Conservation (phyloP, 2,888 invertebrate genomes). For the Silvanus unidentatus region DNA sequence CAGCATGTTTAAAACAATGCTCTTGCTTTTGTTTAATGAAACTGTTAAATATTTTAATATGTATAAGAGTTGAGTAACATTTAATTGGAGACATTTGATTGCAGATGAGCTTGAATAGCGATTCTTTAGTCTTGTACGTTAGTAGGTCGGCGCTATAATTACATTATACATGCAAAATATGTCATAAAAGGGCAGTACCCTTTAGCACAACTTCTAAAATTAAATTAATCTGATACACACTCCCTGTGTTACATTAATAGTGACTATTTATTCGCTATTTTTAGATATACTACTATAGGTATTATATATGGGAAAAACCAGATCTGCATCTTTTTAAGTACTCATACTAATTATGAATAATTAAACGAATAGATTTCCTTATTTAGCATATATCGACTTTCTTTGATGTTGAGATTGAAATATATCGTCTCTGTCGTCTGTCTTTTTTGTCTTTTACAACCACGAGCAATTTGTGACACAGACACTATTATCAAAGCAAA, state of each 20-base stretch:
- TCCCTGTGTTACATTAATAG: conserved; percentile 4
- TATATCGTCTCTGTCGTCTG: no score
- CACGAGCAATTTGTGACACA: no score
- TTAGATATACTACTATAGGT: no score
- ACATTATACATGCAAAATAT: conserved; percentile 6
- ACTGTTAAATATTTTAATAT: conserved; percentile 6
- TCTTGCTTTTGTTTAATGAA: conserved; percentile 1
- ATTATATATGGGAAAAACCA: no score
- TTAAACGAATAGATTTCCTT: no score
- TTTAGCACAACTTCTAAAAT: conserved; percentile 20
- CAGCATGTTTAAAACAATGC: conserved; percentile 1
- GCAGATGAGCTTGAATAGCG: conserved; percentile 4
- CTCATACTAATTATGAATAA: no score
- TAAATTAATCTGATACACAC: conserved; percentile 22
- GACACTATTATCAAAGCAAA: no score
- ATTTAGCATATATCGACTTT: no score
- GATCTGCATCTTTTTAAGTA: no score
- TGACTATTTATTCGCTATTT: no score
- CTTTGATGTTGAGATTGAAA: no score
- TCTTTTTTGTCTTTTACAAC: no score
- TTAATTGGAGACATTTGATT: conserved; percentile 6
- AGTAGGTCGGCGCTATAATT: conserved; percentile 1
- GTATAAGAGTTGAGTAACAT: conserved; percentile 4
- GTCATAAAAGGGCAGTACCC: conserved; percentile 11
- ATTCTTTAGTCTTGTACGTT: conserved; percentile 5